These are phyloP conservation scores for Mythimna lalbum DNA, from an alignment of 2,888 invertebrate species.

Conservation along the genomic window DNA sequence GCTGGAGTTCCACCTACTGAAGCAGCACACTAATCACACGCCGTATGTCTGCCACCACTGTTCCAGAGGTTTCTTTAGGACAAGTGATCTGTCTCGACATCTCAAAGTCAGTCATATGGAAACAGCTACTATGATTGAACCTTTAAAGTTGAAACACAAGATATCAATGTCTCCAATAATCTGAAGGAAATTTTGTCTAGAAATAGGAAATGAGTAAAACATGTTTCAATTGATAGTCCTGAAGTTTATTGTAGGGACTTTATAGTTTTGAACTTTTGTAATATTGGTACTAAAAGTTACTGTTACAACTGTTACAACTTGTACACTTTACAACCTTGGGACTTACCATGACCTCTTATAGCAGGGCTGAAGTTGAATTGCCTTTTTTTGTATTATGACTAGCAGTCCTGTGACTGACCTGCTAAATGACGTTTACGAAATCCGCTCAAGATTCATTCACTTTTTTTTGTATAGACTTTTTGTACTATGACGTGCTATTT, in stretches of 20 bases:
- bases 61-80: constrained; percentile 83
- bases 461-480: too few relatives aligned
- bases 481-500: too few relatives aligned
- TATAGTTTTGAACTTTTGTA: not conserved
- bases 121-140: constrained; percentile 51
- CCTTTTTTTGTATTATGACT: too few relatives aligned
- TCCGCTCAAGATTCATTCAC: too few relatives aligned
- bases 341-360: too few relatives aligned
- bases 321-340: too few relatives aligned
- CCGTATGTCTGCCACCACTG: constrained; percentile 86
- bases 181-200: constrained; percentile 13
- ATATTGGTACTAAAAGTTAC: not conserved
- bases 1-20: constrained; percentile 86
- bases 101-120: constrained; percentile 82
- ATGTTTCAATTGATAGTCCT: constrained; percentile 2
- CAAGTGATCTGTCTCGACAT: constrained; percentile 84
- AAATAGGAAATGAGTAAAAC: constrained; percentile 19
- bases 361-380: too few relatives aligned
- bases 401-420: too few relatives aligned
- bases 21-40: constrained; percentile 85
- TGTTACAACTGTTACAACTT: not conserved
- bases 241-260: not conserved
- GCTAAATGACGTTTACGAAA: too few relatives aligned
- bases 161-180: constrained; percentile 36
- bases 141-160: constrained; percentile 29